These are phyloP conservation scores for Halictus quadricinctus DNA, from an alignment of 2,888 invertebrate genomes.

Conservation along the genomic window DNA sequence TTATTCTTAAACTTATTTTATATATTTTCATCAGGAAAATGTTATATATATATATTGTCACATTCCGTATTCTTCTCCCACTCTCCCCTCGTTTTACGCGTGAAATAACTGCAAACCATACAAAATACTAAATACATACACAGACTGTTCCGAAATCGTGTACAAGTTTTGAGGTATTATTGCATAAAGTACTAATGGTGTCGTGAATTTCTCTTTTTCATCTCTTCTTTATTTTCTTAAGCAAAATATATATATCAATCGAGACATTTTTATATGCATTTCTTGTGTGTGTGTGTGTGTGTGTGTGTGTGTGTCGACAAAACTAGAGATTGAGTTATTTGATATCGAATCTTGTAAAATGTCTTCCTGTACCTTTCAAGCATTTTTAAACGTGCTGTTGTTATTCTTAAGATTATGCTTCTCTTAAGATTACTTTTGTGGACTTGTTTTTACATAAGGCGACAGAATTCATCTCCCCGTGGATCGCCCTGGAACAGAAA, in stretches of 20 bases:
- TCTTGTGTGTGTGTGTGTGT: conserved; percentile 42
- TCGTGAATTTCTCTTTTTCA: conserved; percentile 47
- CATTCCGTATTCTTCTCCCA: background rate
- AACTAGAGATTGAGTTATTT: conserved; percentile 26
- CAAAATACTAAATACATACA: background rate
- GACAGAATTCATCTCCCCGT: conserved; percentile 84
- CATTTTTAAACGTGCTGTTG: conserved; percentile 54
- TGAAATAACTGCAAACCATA: background rate
- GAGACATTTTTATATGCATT: conserved; percentile 51
- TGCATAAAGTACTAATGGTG: conserved; percentile 47
- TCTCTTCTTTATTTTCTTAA: conserved; percentile 55
- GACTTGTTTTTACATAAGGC: conserved; percentile 83
- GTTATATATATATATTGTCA: background rate
- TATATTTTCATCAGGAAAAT: background rate
- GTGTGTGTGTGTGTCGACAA: conserved; percentile 45
- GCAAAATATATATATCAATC: conserved; percentile 55
- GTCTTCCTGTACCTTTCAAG: conserved; percentile 37
- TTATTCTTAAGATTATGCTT: conserved; percentile 59
- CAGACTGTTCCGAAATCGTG: background rate
- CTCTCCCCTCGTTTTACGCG: background rate
- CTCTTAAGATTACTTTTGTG: conserved; percentile 58
- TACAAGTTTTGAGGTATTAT: conserved; percentile 19
- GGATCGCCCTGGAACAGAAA: conserved; percentile 81
- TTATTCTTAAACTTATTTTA: background rate
- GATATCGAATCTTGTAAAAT: conserved; percentile 31